A percentile compares a stretch with the other conserved stretches of the same genome.
Conservation (phyloP, 2,113 vertebrate genomes). For the Copsychus sechellarum region DNA sequence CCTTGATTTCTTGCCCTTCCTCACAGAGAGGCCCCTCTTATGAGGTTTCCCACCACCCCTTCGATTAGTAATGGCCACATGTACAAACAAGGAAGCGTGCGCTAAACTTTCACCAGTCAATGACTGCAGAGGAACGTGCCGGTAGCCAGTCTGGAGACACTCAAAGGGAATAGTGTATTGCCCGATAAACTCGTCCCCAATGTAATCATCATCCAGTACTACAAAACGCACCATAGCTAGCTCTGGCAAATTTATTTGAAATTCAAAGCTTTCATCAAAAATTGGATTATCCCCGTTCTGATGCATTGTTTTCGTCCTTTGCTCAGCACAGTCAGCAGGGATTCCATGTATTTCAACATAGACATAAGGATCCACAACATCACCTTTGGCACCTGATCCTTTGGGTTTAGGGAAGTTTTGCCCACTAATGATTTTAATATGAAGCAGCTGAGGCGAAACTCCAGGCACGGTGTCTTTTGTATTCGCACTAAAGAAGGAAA, state of each 20-base stretch:
- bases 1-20: conserved; percentile 90
- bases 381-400: conserved; percentile 96
- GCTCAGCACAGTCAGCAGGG: conserved; percentile 94
- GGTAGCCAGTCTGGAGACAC: conserved; percentile 95
- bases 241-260: conserved; percentile 96
- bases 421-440: conserved; percentile 97
- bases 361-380: conserved; percentile 96
- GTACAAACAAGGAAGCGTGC: conserved; percentile 92
- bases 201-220: conserved; percentile 96
- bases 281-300: conserved; percentile 96
- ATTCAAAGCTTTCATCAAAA: conserved; percentile 98
- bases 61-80: conserved; percentile 96
- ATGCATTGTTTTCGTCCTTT: conserved; percentile 93
- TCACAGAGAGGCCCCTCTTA: conserved; percentile 93
- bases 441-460: conserved; percentile 94
- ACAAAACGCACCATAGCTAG: conserved; percentile 97
- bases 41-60: conserved; percentile 97
- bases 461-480: conserved; percentile 97
- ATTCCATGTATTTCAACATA: conserved; percentile 98
- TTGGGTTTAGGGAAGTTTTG: conserved; percentile 98
- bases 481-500: conserved; percentile 97
- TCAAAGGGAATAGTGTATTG: conserved; percentile 98
- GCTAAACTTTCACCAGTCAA: conserved; percentile 89
- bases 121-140: conserved; percentile 92
- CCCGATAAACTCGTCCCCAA: conserved; percentile 96